Evolutionary conservation across 2,888 invertebrate genomes (phyloP).

Genomic region (Cremastobaeus sp.): DNA sequence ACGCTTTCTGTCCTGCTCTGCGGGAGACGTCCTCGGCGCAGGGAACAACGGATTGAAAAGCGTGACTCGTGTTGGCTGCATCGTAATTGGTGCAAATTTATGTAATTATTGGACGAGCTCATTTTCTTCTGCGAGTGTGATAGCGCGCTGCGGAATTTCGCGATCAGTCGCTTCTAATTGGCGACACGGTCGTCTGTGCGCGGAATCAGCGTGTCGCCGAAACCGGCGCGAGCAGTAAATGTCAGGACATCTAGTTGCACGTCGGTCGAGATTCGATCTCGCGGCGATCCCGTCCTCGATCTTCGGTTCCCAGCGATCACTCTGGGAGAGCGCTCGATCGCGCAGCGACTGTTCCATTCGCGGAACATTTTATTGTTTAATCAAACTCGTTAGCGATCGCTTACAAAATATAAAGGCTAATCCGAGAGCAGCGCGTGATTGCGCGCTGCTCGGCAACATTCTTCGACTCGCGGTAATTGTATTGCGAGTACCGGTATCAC

Average conservation of each 20-base stretch:
- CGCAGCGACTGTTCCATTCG: too few species aligned
- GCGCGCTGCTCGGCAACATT: constrained; percentile 38
- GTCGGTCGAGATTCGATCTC: too few species aligned
- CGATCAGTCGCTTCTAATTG: too few species aligned
- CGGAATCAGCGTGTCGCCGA: too few species aligned
- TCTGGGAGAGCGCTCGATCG: too few species aligned
- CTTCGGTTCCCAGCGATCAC: too few species aligned
- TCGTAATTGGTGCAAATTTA: constrained; percentile 27
- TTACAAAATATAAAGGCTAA: constrained; percentile 5
- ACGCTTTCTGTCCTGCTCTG: constrained; percentile 33
- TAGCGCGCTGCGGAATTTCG: too few species aligned
- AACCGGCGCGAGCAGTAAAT: too few species aligned
- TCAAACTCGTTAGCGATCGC: constrained; percentile 12
- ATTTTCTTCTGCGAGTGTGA: constrained; percentile 22
- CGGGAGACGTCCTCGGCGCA: background rate
- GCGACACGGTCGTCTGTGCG: too few species aligned
- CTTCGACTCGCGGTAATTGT: constrained; percentile 48
- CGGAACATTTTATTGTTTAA: constrained; percentile 15
- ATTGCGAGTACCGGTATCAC: constrained; percentile 44
- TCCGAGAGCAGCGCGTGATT: background rate
- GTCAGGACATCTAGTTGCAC: too few species aligned
- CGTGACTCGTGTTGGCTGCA: constrained; percentile 9
- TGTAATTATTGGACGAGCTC: constrained; percentile 15
- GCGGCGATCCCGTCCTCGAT: too few species aligned
- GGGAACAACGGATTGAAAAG: constrained; percentile 14